These are phyloP conservation scores for Triplophysa rosa DNA, from an alignment of 2,113 vertebrate species.

Conservation along the genomic window DNA sequence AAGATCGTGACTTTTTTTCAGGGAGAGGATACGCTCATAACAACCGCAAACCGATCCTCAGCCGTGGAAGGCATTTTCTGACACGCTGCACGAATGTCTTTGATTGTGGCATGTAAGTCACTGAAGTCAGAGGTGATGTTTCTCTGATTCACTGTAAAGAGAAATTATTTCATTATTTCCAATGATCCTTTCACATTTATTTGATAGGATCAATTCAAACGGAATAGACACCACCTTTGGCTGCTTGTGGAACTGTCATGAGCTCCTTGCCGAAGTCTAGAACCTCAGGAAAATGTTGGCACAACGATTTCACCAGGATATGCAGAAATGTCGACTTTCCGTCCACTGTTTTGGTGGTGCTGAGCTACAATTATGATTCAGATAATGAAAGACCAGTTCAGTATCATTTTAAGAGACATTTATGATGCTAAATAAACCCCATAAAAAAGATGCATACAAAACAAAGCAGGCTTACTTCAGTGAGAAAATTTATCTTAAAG, in stretches of 20 bases:
- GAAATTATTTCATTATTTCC: neutral
- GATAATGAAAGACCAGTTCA: neutral
- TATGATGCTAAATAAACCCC: neutral
- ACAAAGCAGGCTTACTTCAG: conserved; percentile 76
- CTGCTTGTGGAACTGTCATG: conserved; percentile 88
- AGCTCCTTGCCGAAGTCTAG: conserved; percentile 96
- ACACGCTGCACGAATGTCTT: conserved; percentile 89
- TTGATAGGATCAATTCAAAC: neutral
- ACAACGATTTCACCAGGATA: conserved; percentile 95
- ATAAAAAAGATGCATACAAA: neutral
- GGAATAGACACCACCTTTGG: conserved; percentile 83
- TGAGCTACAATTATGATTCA: conserved; percentile 77
- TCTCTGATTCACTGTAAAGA: conserved; percentile 86
- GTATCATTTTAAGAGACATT: neutral
- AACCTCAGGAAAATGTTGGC: conserved; percentile 96
- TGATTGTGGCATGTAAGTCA: conserved; percentile 86
- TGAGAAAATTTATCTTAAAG: conserved; percentile 98
- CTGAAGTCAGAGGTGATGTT: conserved; percentile 83
- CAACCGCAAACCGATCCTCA: conserved; percentile 87
- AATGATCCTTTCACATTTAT: neutral
- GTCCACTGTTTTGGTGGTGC: conserved; percentile 95
- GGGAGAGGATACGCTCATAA: conserved; percentile 91
- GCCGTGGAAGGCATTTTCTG: conserved; percentile 83
- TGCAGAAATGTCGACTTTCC: conserved; percentile 98
- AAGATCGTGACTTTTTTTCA: neutral